phyloP scores from a whole-genome alignment of 2,888 invertebrate species.

The Polyommatus iphigenia region DNA sequence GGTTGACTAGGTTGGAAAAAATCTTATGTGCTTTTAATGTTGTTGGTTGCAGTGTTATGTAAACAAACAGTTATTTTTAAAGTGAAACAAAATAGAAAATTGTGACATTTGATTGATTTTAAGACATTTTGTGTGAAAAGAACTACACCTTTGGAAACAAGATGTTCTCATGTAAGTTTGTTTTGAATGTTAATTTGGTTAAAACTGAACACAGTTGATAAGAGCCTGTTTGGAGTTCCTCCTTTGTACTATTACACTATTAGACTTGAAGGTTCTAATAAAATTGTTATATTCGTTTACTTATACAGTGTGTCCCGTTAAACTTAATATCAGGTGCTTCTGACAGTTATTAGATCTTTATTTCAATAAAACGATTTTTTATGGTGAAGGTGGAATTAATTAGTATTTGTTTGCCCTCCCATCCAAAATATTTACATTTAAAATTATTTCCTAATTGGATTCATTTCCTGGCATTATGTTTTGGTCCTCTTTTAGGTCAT shows the following conservation, averaged over 20 bases:
- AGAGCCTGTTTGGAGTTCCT: background rate
- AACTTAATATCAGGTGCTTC: background rate
- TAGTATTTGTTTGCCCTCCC: background rate
- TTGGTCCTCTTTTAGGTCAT: background rate
- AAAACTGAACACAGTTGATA: background rate
- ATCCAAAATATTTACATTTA: too few species aligned
- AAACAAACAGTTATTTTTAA: background rate
- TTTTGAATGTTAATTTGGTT: background rate
- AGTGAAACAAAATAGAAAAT: background rate
- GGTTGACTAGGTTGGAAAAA: background rate
- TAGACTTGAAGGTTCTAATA: background rate
- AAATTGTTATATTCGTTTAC: background rate
- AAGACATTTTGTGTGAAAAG: conserved; percentile 34
- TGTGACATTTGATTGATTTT: background rate
- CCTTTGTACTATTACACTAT: background rate
- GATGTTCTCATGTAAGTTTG: conserved; percentile 17
- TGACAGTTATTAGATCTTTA: background rate
- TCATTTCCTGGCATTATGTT: conserved; percentile 9
- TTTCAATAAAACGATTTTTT: background rate
- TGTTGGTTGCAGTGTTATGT: background rate
- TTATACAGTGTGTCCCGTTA: too few species aligned
- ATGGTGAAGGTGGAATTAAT: background rate
- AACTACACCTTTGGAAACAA: background rate
- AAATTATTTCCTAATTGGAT: background rate
- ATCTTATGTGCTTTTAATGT: background rate